Percentiles rank a stretch among this genome's conserved stretches.
These are phyloP conservation scores for Drosophila pachea DNA, from an alignment of 1,140 invertebrate genomes.

Conservation along the genomic window DNA sequence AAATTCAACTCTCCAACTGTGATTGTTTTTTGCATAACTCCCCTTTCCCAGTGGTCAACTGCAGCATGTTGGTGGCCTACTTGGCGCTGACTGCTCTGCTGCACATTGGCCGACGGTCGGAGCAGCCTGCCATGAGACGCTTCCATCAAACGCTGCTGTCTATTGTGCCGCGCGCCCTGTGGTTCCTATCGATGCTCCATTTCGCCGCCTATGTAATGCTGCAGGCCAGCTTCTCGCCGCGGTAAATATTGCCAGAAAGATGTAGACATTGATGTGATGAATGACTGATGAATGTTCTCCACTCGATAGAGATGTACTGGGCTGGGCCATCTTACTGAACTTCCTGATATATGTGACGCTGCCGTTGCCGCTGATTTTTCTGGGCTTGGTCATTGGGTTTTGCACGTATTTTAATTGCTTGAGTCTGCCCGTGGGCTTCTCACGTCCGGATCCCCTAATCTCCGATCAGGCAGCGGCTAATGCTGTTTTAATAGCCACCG, in stretches of 20 bases:
- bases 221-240: slow-evolving; percentile 58
- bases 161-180: slow-evolving; percentile 53
- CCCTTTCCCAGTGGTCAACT: slow-evolving; percentile 49
- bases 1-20: background rate
- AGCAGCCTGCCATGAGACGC: slow-evolving; percentile 44
- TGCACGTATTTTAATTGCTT: slow-evolving; percentile 82
- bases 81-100: slow-evolving; percentile 53
- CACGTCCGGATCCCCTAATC: slow-evolving; percentile 78
- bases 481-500: slow-evolving; percentile 84
- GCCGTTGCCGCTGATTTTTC: slow-evolving; percentile 85
- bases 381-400: slow-evolving; percentile 80
- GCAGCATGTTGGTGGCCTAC: slow-evolving; percentile 59
- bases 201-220: slow-evolving; percentile 60
- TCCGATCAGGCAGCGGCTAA: slow-evolving; percentile 81
- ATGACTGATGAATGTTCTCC: background rate
- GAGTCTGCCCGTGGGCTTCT: slow-evolving; percentile 80
- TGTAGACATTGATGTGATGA: background rate
- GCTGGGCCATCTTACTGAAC: slow-evolving; percentile 89
- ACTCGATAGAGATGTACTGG: slow-evolving; percentile 80
- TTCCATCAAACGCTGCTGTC: slow-evolving; percentile 53
- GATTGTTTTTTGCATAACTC: too few relatives aligned
- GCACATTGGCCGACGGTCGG: slow-evolving; percentile 56
- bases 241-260: slow-evolving; percentile 32
- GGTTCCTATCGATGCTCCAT: slow-evolving; percentile 58
- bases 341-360: slow-evolving; percentile 92